phyloP scores from a whole-genome alignment of 2,888 invertebrate genomes.

The Axea sp. region DNA sequence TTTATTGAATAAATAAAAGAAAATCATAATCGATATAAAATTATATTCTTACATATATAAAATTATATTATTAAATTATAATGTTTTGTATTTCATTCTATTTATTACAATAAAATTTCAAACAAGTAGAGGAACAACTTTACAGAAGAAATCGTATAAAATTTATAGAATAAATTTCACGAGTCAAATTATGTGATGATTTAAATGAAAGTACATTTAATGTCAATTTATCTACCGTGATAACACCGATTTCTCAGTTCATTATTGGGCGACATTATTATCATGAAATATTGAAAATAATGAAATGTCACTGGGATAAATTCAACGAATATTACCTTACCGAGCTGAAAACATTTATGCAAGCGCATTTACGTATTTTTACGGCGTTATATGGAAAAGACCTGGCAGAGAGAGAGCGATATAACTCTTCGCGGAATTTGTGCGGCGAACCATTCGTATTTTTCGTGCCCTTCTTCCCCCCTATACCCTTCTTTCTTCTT shows the following conservation, averaged over 20 bases:
- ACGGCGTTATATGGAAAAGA: conserved; percentile 44
- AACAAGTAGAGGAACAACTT: no score
- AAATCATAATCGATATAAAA: no score
- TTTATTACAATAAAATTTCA: no score
- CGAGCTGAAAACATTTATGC: conserved; percentile 47
- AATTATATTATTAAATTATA: no score
- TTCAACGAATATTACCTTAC: conserved; percentile 31
- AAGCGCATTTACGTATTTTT: conserved; percentile 44
- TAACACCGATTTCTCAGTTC: conserved; percentile 10
- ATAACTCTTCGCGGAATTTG: conserved; percentile 49
- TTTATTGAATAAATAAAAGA: no score
- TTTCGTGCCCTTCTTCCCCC: conserved; percentile 27
- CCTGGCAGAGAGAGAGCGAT: conserved; percentile 44
- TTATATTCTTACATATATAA: no score
- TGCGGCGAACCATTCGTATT: conserved; percentile 42
- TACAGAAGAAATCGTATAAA: no score
- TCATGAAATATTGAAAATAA: conserved; percentile 23
- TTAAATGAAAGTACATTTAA: no score
- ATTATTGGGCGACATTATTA: conserved; percentile 11
- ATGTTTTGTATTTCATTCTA: no score
- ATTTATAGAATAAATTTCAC: no score
- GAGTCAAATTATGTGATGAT: no score
- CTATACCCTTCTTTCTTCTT: conserved; percentile 11
- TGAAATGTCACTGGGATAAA: conserved; percentile 31
- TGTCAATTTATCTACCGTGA: conserved; percentile 7